phyloP scores from a whole-genome alignment of 2,113 vertebrate species.

The Brienomyrus longianalis region DNA sequence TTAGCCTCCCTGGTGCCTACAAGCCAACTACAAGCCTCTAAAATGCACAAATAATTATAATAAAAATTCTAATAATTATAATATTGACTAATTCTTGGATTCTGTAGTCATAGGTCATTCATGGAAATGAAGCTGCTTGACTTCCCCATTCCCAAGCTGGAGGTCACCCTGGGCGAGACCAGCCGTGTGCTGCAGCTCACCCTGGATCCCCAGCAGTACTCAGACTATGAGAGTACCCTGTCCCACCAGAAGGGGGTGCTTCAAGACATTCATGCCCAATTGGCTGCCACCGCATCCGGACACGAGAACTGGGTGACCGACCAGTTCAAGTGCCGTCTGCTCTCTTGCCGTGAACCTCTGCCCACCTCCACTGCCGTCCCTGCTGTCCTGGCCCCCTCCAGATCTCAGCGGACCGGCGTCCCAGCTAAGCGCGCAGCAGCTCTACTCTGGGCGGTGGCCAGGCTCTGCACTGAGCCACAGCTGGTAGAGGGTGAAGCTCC shows the following conservation, averaged over 20 bases:
- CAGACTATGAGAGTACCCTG: slow-evolving; percentile 48
- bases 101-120: not conserved
- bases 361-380: slow-evolving; percentile 62
- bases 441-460: slow-evolving; percentile 62
- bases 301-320: slow-evolving; percentile 65
- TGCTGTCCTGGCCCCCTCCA: slow-evolving; percentile 50
- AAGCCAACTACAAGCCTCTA: not conserved
- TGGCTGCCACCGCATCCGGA: slow-evolving; percentile 28
- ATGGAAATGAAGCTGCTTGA: slow-evolving; percentile 57
- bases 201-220: slow-evolving; percentile 51
- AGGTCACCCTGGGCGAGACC: slow-evolving; percentile 59
- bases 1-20: not conserved
- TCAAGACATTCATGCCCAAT: slow-evolving; percentile 41
- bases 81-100: not conserved
- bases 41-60: not conserved
- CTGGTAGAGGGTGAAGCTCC: slow-evolving; percentile 53
- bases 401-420: slow-evolving; percentile 27
- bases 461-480: slow-evolving; percentile 54
- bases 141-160: slow-evolving; percentile 61
- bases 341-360: slow-evolving; percentile 54
- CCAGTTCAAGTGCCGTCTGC: slow-evolving; percentile 58
- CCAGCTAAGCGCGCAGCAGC: slow-evolving; percentile 55
- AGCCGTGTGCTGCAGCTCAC: slow-evolving; percentile 62
- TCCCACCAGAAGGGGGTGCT: slow-evolving; percentile 49
- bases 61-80: not conserved